Base-by-base conservation (phyloP, 2,888 invertebrate genomes). In the Tanaodytes sp. region DNA sequence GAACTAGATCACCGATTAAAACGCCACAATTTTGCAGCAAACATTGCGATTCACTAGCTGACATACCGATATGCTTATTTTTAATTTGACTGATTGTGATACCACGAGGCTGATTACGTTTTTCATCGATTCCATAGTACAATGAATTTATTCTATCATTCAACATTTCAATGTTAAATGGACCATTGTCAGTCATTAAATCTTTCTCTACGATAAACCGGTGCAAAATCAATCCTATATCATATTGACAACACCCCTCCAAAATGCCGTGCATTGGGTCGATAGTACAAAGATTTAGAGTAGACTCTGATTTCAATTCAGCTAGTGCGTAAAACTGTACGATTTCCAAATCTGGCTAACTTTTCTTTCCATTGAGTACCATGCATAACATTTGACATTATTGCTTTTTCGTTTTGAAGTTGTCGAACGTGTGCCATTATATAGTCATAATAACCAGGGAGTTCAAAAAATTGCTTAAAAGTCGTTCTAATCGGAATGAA, bases 21-120 rank as follows among this genome's bases (percentile, higher is more conserved):
- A 74, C 19, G 1, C 69, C 61, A 12, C 73, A 54, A 58, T 71
- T 69, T 8, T 43, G 14, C 2, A 66, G 31, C 6, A 71, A 62
- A 42, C 51, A 57, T 19, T 67, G 27, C 18, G 58, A 59, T 68
- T 73, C 73, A 12, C 71, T 59, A 8, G 72, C 71, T 8, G 73
- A 75, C 64, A 74, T 66, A 27, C 46, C 46, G 2, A 73, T 59
- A 43, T 37, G 19, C 27, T 65, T 45, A 14, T 43, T 40, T 49
- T 57, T 64, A 6, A 57, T 20, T 57, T 57, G 57, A 9, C 23
- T 36, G 11, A 19, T 8, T 11, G 19, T 39, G n/a, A 55, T 54
- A 12, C 20, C 12, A n/a, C 55, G 12, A 40, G 69, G 71, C 30
- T 72, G 71, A 52, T 57, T 66, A 15, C 61, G 45, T 20, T 48